phyloP scores from a whole-genome alignment of 2,888 invertebrate genomes.

The Drosophila nr. perissopoda region DNA sequence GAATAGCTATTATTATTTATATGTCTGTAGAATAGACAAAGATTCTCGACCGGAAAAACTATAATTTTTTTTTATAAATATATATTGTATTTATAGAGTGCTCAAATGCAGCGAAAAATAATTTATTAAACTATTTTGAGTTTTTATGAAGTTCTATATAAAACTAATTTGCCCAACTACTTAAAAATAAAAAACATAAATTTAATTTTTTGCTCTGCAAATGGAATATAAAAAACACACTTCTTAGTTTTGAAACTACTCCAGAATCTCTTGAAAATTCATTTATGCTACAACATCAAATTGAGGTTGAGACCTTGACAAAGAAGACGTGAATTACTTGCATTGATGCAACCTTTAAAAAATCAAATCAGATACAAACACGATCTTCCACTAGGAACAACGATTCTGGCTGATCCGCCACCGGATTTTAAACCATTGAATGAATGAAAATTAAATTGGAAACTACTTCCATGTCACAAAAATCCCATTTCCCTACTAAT shows the following conservation, averaged over 20 bases:
- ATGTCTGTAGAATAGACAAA: not conserved
- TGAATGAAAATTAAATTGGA: not conserved
- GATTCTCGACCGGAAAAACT: not conserved
- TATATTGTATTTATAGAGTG: not conserved
- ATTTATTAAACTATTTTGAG: not conserved
- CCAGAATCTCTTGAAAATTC: not conserved
- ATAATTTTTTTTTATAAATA: not conserved
- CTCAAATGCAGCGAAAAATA: not conserved
- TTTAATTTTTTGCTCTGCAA: too few relatives aligned
- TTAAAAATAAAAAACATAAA: too few relatives aligned
- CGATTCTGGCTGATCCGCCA: not conserved
- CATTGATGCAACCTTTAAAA: not conserved
- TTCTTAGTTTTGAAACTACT: not conserved
- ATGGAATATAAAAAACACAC: not conserved
- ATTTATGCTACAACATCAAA: not conserved
- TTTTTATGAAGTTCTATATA: not conserved
- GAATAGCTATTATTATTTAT: not conserved
- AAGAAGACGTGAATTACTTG: not conserved
- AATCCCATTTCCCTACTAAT: not conserved
- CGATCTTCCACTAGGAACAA: not conserved
- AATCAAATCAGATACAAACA: not conserved
- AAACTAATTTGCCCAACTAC: too few relatives aligned
- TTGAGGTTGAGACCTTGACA: not conserved
- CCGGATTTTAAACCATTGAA: not conserved
- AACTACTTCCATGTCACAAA: not conserved